These are phyloP conservation scores for Pollenia angustigena DNA, from an alignment of 2,888 invertebrate species.

Conservation along the genomic window DNA sequence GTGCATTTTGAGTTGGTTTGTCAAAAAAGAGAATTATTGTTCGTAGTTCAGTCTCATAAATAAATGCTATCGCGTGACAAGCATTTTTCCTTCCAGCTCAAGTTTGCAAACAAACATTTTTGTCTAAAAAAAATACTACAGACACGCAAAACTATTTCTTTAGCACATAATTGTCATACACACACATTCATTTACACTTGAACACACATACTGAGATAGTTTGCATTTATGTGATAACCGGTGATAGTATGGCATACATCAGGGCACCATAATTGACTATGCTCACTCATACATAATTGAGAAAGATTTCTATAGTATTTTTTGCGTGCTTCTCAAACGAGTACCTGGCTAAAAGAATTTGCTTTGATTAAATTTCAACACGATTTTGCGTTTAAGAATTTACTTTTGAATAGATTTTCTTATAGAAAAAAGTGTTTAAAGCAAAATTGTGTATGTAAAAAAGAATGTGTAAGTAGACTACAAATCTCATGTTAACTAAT, in stretches of 20 bases:
- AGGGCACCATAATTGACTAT: conserved; percentile 66
- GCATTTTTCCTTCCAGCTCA: conserved; percentile 18
- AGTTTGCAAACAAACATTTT: background rate
- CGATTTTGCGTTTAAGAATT: background rate
- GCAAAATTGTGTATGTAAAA: background rate
- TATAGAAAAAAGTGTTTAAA: background rate
- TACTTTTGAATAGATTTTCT: background rate
- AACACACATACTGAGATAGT: background rate
- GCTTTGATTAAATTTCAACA: conserved; percentile 38
- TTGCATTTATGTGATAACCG: background rate
- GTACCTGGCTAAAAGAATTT: conserved; percentile 18
- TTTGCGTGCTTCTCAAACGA: background rate
- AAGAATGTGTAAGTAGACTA: too few relatives aligned
- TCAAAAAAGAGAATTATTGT: conserved; percentile 56
- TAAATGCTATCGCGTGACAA: conserved; percentile 67
- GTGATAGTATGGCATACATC: conserved; percentile 49
- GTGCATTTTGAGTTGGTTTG: conserved; percentile 1
- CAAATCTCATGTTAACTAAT: too few relatives aligned
- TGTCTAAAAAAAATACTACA: background rate
- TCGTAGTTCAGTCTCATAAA: conserved; percentile 68
- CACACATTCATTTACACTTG: background rate
- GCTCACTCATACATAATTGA: conserved; percentile 63
- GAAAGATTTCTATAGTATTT: conserved; percentile 20
- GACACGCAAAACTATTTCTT: conserved; percentile 16
- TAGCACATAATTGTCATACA: conserved; percentile 2